A percentile compares a stretch with the other conserved stretches of the same genome.
These are phyloP conservation scores for Choloepus hoffmanni DNA, from an alignment of 2,113 vertebrate species.

Conservation along the genomic window DNA sequence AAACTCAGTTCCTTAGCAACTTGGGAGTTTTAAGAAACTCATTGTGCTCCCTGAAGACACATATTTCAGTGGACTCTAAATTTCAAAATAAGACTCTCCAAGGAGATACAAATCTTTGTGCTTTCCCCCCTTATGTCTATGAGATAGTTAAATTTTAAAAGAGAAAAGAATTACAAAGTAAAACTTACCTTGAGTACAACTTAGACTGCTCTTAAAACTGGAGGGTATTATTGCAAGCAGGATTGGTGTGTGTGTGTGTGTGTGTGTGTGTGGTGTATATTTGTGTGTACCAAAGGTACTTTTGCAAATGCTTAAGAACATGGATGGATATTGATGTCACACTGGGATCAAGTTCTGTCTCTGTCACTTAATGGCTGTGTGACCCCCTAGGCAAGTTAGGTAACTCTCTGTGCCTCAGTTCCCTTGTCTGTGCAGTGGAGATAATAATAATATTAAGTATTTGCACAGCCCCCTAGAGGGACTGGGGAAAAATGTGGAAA, in stretches of 20 bases:
- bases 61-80: slow-evolving; percentile 31
- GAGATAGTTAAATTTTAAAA: slow-evolving; percentile 26
- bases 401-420: neutral
- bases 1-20: slow-evolving; percentile 58
- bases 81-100: slow-evolving; percentile 57
- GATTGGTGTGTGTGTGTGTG: neutral
- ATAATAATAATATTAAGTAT: neutral
- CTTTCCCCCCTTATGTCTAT: neutral
- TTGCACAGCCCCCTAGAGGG: too few relatives aligned
- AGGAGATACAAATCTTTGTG: neutral
- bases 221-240: neutral
- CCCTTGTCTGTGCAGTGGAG: slow-evolving; percentile 8
- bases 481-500: too few relatives aligned
- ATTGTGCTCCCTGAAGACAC: neutral
- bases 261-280: too few relatives aligned
- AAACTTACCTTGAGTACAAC: neutral
- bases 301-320: neutral
- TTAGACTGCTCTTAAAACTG: neutral
- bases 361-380: neutral
- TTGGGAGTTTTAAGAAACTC: neutral
- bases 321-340: neutral
- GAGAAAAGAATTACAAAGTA: neutral
- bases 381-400: neutral
- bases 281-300: neutral
- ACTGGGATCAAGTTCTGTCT: neutral